Evolutionary conservation across 2,888 invertebrate genomes (phyloP), one percentile per base, ranked within the genome.

Genomic region (Chorisops tibialis): DNA sequence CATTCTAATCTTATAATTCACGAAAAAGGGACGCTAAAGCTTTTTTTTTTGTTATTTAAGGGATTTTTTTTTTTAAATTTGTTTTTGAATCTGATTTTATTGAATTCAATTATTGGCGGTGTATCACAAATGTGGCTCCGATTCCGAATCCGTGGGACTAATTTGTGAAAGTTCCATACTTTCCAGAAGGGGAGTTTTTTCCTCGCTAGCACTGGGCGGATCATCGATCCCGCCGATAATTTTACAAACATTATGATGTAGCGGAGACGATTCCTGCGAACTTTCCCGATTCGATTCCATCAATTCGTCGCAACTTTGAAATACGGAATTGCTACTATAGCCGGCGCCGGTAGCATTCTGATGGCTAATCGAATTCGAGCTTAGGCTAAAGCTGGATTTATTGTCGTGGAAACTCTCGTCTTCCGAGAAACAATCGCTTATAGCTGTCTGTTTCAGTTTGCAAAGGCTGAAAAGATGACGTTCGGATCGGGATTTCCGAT

Each of bases 161-260:
- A 78, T 76, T 16, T 77, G 77, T 35, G 77, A 77, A 75, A 78
- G 77, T 69, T 78, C 78, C 64, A 78, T 77, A 67, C 76, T 77
- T 65, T 78, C 78, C 61, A 79, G 71, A 37, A 79, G 70, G 43
- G 79, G 79, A 9, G 76, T 77, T 67, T 78, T 77, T 69, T 79
- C 79, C 67, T 79, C 79, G 64, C 73, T 74, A 68, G 74, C 74
- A 59, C 61, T 62, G 1, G 50, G 39, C 2, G 64, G 61, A 61
- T 66, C 66, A n/a, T 65, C 63, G 9, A 62, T 51, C 3, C 64
- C 72, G 71, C 67, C 75, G 73, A 64, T 72, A 69, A 35, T 71
- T 69, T 65, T 69, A 67, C 49, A 72, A 67, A 67, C 52, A 50
- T 62, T 59, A 35, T 61, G 64, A 63, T 71, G 69, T 22, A 73